Percentiles rank a stretch among this genome's conserved stretches.
phyloP scores from a whole-genome alignment of 2,797 vertebrate species.

The Thamnophis elegans region DNA sequence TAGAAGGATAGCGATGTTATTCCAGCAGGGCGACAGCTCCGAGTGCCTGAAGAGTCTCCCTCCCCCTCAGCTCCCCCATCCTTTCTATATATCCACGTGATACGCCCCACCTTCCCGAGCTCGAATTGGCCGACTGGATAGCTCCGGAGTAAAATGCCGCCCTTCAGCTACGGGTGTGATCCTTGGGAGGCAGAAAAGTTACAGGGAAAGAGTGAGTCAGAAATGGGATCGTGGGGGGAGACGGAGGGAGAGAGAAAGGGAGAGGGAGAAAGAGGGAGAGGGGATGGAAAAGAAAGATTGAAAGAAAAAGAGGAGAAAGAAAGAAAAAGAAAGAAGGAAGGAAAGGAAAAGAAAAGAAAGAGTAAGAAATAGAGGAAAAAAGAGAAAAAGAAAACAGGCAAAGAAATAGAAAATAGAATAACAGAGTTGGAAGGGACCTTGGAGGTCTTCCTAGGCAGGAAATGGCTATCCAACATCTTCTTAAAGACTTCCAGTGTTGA shows the following conservation, averaged over 20 bases:
- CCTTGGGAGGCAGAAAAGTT: background rate
- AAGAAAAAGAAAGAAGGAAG: background rate
- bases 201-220: background rate
- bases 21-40: background rate
- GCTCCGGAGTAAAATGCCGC: background rate
- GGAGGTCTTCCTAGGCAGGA: too few species aligned
- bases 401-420: too few species aligned
- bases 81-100: background rate
- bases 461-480: too few species aligned
- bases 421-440: too few species aligned
- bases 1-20: background rate
- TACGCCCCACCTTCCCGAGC: slow-evolving; percentile 4
- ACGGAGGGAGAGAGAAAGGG: background rate
- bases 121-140: background rate
- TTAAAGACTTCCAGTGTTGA: too few species aligned
- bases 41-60: background rate
- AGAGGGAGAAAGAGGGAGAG: background rate
- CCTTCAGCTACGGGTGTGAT: background rate
- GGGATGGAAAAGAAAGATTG: background rate
- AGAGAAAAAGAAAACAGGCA: background rate
- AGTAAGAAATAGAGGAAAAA: background rate
- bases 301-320: background rate
- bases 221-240: background rate
- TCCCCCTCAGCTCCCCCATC: background rate
- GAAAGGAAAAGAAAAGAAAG: background rate